Base-by-base conservation (phyloP, 2,113 vertebrate species). In the Hippoglossus stenolepis region DNA sequence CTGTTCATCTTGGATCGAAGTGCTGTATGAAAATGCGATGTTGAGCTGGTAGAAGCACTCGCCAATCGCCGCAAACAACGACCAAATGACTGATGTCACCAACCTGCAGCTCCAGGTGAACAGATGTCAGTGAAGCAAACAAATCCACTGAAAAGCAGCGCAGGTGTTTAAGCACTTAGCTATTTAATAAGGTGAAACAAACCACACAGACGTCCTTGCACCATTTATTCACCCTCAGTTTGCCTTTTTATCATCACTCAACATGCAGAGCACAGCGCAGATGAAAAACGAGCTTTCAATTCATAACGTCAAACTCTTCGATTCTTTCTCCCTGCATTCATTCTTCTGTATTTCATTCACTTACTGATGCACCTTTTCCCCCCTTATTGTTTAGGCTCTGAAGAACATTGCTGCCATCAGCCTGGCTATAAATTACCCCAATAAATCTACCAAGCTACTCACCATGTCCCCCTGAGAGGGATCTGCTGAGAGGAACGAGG, bases 351-450 rank as follows among this genome's bases (percentile, higher is more conserved):
- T 73, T 66, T 45, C n/a, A 43, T 56, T 75, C 51, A 23, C 43
- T 35, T 31, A n/a, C 49, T 73, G 26, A 70, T 12, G 4, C 56
- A 21, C 43, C 82, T 59, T 58, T 21, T 47, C 64, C 56, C 28
- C 38, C 21, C 2, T 59, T 26, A 12, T 84, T 79, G 17, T 90
- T 47, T 85, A 99, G 98, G 97, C 97, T 85, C 95, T 99, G 93
- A 97, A 96, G 94, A 99, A 98, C 94, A 97, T 99, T 62, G 96
- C 97, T 85, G 97, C 98, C 90, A 97, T 99, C 95, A 99, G 97
- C 93, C 95, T 99, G 93, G 97, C 98, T 79, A 98, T 99, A 95
- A 96, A 96, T 95, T 98, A 99, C 79, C 96, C 97, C 15, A 99
- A 99, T 95, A 99, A 97, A 95, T 97, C 97, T 24, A 99, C 98